Evolutionary conservation across 2,113 vertebrate genomes (phyloP).

Genomic region (Dendrocopos noguchii): DNA sequence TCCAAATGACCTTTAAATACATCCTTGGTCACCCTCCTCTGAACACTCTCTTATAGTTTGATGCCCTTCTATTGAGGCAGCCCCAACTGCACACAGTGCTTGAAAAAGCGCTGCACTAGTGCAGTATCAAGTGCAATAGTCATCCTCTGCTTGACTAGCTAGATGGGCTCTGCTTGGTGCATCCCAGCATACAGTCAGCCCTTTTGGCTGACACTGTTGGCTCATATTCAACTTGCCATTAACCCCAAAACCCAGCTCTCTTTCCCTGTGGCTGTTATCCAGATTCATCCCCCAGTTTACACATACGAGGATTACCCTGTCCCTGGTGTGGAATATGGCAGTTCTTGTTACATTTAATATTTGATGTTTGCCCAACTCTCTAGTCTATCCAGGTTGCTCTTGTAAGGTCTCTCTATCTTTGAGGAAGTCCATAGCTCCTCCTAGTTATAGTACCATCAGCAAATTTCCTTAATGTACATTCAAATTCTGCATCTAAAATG

Average conservation of each 20-base stretch:
- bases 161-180: not conserved
- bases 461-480: not conserved
- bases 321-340: not conserved
- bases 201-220: not conserved
- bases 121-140: not conserved
- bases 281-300: not conserved
- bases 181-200: not conserved
- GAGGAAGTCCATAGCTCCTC: not conserved
- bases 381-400: not conserved
- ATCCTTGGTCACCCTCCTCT: not conserved
- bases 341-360: not conserved
- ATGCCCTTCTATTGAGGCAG: not conserved
- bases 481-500: not conserved
- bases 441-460: not conserved
- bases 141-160: not conserved
- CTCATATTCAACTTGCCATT: not conserved
- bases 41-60: not conserved
- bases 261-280: accelerated
- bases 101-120: not conserved
- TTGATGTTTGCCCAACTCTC: not conserved
- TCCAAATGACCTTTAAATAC: too few species aligned
- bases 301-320: accelerated
- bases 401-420: not conserved
- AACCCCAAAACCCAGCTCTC: not conserved
- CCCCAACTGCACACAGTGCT: not conserved